A percentile compares a stretch with the other conserved stretches of the same genome.
Evolutionary conservation across 1,140 invertebrate species (phyloP).

Genomic region (Steinernema feltiae): DNA sequence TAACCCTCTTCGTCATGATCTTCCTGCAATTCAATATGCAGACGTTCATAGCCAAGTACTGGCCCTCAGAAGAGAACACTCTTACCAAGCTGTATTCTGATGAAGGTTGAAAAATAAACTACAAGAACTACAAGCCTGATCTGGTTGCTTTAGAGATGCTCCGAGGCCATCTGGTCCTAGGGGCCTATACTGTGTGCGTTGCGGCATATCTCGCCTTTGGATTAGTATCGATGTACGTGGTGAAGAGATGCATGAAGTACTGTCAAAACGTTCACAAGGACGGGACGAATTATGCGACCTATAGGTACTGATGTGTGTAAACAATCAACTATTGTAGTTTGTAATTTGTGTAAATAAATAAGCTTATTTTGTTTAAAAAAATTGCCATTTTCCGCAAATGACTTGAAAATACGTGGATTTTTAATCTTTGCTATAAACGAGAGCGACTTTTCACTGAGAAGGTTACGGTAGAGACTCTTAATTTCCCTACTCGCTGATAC

Average conservation of each 20-base stretch:
- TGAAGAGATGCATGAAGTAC: neutral
- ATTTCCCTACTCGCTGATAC: no score
- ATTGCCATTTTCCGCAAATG: no score
- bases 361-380: no score
- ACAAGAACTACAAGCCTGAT: no score
- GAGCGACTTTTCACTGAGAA: no score
- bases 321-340: no score
- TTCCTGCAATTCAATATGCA: neutral
- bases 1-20: neutral
- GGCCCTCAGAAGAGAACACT: neutral
- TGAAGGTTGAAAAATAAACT: neutral
- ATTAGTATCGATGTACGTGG: neutral
- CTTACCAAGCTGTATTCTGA: neutral
- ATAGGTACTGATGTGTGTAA: no score
- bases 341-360: no score
- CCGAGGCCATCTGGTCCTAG: neutral
- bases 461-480: no score
- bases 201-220: neutral
- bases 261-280: neutral
- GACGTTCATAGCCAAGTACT: neutral
- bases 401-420: no score
- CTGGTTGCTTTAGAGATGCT: neutral
- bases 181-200: neutral
- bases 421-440: no score
- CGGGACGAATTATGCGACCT: neutral